Evolutionary conservation across 2,113 vertebrate genomes (phyloP).

Genomic region (Rallus limicola): DNA sequence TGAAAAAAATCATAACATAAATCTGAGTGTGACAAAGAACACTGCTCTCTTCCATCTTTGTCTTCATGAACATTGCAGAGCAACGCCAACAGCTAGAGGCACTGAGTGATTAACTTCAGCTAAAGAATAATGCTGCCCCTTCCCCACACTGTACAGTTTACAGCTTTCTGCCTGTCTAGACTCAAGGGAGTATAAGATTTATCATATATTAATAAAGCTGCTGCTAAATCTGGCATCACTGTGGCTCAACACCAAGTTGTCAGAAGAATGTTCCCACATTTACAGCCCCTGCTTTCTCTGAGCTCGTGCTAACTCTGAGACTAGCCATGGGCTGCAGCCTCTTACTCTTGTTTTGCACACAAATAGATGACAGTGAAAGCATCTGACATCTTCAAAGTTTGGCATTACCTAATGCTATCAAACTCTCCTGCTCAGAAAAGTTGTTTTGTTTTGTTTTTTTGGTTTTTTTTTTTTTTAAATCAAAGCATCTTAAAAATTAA

Average conservation of each 20-base stretch:
- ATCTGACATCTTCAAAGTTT: not conserved
- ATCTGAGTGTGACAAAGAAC: not conserved
- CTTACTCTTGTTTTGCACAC: not conserved
- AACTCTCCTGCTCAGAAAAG: not conserved
- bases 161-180: not conserved
- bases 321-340: not conserved
- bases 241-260: not conserved
- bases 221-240: not conserved
- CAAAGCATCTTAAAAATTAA: not conserved
- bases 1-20: not conserved
- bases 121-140: not conserved
- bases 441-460: not conserved
- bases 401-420: not conserved
- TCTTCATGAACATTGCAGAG: not conserved
- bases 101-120: not conserved
- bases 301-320: not conserved
- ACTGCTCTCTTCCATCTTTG: not conserved
- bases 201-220: not conserved
- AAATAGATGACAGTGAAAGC: not conserved
- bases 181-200: not conserved
- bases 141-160: not conserved
- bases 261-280: not conserved
- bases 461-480: not conserved
- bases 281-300: not conserved
- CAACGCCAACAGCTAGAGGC: not conserved